phyloP scores from a whole-genome alignment of 1,140 invertebrate species.

The Drosophila rufa region DNA sequence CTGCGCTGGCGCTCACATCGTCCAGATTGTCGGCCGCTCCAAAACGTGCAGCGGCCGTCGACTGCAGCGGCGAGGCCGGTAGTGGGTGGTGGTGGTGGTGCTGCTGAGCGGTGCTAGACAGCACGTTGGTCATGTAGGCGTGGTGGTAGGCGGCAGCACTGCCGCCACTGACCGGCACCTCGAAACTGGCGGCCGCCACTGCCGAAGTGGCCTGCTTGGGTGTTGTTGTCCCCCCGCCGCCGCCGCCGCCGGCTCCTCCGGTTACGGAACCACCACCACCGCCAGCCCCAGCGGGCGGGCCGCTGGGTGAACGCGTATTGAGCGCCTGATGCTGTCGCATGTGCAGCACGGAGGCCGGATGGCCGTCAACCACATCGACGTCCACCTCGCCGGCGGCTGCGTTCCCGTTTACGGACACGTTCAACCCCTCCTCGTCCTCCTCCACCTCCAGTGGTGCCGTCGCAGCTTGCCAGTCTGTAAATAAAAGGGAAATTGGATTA shows the following conservation, averaged over 20 bases:
- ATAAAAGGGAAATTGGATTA: neutral
- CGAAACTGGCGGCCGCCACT: conserved; percentile 62
- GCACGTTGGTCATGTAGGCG: conserved; percentile 68
- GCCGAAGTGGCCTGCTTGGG: conserved; percentile 48
- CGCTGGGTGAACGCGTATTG: conserved; percentile 47
- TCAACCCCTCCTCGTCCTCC: conserved; percentile 39
- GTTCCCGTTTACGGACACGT: conserved; percentile 39
- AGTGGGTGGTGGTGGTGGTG: conserved; percentile 38
- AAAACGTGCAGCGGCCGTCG: conserved; percentile 59
- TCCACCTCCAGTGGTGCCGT: conserved; percentile 32
- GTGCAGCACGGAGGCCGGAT: conserved; percentile 72
- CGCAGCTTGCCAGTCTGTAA: conserved; percentile 78
- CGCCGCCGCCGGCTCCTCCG: neutral
- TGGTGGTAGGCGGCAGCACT: conserved; percentile 51
- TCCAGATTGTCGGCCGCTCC: conserved; percentile 67
- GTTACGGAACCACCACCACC: conserved; percentile 13
- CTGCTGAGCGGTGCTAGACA: conserved; percentile 45
- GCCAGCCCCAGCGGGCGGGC: conserved; percentile 15
- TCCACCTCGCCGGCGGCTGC: conserved; percentile 40
- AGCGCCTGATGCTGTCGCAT: conserved; percentile 76
- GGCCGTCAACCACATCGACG: conserved; percentile 77
- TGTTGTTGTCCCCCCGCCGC: conserved; percentile 12
- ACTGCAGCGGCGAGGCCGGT: conserved; percentile 69
- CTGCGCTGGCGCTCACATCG: conserved; percentile 77
- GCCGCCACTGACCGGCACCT: conserved; percentile 49